phyloP scores from a whole-genome alignment of 1,140 invertebrate genomes.

The Helicoverpa zea region DNA sequence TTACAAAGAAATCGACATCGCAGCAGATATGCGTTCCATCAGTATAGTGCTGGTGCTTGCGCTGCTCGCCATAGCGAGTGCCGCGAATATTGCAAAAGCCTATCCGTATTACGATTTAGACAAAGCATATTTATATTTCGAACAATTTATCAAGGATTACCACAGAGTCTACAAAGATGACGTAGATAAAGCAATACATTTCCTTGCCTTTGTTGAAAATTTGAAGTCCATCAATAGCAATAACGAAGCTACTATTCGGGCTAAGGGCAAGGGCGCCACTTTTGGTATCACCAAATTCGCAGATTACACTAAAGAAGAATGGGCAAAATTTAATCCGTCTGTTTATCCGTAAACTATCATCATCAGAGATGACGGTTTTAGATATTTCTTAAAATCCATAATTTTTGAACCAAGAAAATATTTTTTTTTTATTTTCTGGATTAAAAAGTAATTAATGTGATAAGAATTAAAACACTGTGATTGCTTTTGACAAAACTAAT shows the following conservation, averaged over 20 bases:
- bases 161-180: constrained; percentile 68
- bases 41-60: constrained; percentile 48
- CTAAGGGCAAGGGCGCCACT: constrained; percentile 42
- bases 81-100: background rate
- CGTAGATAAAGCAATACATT: constrained; percentile 64
- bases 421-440: too few species aligned
- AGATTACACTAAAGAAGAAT: constrained; percentile 69
- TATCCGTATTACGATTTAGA: constrained; percentile 64
- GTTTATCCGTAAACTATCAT: too few species aligned
- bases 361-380: too few species aligned
- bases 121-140: constrained; percentile 64
- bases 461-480: too few species aligned
- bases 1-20: too few species aligned
- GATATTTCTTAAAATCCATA: too few species aligned
- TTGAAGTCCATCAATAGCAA: constrained; percentile 66
- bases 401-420: too few species aligned
- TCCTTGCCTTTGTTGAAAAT: constrained; percentile 61
- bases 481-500: too few species aligned
- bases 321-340: constrained; percentile 10
- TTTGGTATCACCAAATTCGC: constrained; percentile 69
- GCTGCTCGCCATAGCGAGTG: constrained; percentile 53
- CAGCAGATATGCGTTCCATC: constrained; percentile 37
- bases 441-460: too few species aligned
- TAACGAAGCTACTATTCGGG: constrained; percentile 43
- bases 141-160: constrained; percentile 63